These are phyloP conservation scores for Venustoraphidia nigricollis DNA, from an alignment of 2,888 invertebrate genomes.

Conservation along the genomic window DNA sequence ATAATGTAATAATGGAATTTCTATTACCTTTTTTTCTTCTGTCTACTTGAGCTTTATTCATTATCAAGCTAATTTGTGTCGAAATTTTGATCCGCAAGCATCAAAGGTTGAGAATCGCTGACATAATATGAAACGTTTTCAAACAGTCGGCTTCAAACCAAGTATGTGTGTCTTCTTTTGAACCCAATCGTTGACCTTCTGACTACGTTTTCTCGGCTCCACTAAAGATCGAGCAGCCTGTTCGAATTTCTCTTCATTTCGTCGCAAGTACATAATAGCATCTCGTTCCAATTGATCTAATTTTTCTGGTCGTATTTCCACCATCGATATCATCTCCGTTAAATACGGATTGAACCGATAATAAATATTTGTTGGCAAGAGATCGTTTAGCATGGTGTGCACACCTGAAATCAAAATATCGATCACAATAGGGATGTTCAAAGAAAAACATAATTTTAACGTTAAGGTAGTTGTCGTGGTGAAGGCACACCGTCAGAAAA, in stretches of 20 bases:
- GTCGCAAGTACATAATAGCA: constrained; percentile 60
- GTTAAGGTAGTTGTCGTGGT: no score
- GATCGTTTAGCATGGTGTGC: constrained; percentile 58
- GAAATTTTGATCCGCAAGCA: no score
- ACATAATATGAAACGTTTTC: background rate
- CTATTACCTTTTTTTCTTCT: no score
- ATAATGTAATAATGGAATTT: no score
- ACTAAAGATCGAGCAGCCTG: constrained; percentile 37
- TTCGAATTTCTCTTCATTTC: constrained; percentile 64
- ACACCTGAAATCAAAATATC: constrained; percentile 44
- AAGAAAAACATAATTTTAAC: no score
- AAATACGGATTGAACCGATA: constrained; percentile 82
- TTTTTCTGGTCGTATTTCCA: constrained; percentile 60
- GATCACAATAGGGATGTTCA: no score
- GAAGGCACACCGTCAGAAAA: no score
- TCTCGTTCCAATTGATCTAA: constrained; percentile 56
- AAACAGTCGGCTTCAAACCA: constrained; percentile 12
- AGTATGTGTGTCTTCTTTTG: constrained; percentile 24
- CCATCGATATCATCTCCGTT: constrained; percentile 61
- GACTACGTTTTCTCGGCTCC: constrained; percentile 23
- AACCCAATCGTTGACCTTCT: constrained; percentile 31
- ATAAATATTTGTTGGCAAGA: constrained; percentile 56
- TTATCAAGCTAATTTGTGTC: no score
- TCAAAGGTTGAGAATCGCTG: no score
- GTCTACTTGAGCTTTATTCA: no score